phyloP scores from a whole-genome alignment of 1,140 invertebrate species.

The Scylla paramamosain region DNA sequence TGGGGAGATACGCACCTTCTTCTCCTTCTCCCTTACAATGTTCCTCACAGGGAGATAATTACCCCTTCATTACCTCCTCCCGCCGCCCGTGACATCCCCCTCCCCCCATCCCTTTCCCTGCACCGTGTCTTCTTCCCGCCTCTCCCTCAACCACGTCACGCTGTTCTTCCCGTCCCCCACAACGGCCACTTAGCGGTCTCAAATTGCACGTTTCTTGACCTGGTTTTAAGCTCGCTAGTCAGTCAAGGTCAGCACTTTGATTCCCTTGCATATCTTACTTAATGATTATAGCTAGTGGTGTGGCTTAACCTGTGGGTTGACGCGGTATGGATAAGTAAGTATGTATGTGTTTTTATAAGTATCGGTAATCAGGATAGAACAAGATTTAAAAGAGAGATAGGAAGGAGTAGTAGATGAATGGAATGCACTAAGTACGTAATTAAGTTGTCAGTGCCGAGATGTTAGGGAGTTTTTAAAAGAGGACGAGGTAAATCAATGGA shows the following conservation, averaged over 20 bases:
- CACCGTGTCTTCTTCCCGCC: no score
- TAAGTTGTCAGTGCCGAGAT: no score
- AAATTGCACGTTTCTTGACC: not conserved
- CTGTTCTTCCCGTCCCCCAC: not conserved
- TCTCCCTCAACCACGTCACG: not conserved
- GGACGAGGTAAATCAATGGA: no score
- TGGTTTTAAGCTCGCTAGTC: not conserved
- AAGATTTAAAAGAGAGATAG: no score
- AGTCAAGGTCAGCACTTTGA: not conserved
- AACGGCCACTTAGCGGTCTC: not conserved
- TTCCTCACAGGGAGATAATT: slow-evolving; percentile 4
- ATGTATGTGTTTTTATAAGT: no score
- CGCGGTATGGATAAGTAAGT: no score
- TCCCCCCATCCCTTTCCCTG: no score
- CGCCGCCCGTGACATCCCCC: not conserved
- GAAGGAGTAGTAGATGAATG: no score
- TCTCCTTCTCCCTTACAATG: not conserved
- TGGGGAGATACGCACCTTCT: not conserved
- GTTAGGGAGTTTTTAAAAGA: no score
- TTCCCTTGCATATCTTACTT: not conserved
- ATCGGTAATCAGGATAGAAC: no score
- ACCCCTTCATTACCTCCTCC: not conserved
- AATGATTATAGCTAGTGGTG: not conserved
- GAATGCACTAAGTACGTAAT: no score
- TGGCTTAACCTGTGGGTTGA: not conserved